Conservation (phyloP, 2,888 invertebrate species). For the Bombylius discolor region DNA sequence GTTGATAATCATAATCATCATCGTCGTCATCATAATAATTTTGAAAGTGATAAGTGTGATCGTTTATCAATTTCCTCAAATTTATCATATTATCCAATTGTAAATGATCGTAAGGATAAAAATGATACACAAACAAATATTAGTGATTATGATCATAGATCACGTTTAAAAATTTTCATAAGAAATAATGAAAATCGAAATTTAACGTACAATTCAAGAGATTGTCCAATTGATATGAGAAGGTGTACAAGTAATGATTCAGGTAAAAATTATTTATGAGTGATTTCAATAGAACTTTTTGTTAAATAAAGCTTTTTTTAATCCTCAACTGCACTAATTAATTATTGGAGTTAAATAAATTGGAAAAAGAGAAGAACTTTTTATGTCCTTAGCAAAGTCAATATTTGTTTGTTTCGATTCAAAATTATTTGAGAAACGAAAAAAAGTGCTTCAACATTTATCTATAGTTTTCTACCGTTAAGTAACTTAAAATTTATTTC, state of each 20-base stretch:
- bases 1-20: conserved; percentile 6
- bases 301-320: too few species aligned
- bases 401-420: too few species aligned
- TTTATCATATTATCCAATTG: background rate
- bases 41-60: background rate
- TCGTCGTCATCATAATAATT: too few species aligned
- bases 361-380: too few species aligned
- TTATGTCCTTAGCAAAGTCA: too few species aligned
- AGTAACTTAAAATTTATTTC: too few species aligned
- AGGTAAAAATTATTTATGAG: conserved; percentile 23
- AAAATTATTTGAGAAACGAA: too few species aligned
- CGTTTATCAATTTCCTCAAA: background rate
- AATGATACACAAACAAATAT: background rate
- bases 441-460: too few species aligned
- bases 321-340: too few species aligned
- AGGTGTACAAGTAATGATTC: conserved; percentile 34
- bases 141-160: conserved; percentile 2
- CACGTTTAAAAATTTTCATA: conserved; percentile 12
- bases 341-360: too few species aligned
- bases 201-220: conserved; percentile 17
- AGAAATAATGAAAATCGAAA: conserved; percentile 25
- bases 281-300: background rate
- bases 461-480: too few species aligned
- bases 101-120: background rate
- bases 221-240: conserved; percentile 32